Evolutionary conservation across 2,797 vertebrate genomes (phyloP).

Genomic region (Falco naumanni): DNA sequence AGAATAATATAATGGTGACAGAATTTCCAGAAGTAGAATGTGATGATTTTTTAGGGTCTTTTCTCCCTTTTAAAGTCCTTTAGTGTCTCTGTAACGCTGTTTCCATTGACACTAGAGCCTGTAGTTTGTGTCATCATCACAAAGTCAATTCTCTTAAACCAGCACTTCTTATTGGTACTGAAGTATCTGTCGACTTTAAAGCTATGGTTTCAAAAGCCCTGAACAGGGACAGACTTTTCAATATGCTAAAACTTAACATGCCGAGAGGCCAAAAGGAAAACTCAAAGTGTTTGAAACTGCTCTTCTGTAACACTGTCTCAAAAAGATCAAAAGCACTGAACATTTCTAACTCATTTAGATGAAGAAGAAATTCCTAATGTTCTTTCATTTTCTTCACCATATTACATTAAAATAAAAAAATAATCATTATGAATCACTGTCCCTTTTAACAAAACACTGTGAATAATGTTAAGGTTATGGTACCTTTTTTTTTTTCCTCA

Average conservation of each 20-base stretch:
- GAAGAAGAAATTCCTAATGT: not conserved
- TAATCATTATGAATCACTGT: not conserved
- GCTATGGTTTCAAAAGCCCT: not conserved
- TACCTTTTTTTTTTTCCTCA: conserved; percentile 20
- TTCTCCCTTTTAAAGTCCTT: not conserved
- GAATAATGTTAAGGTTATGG: conserved; percentile 30
- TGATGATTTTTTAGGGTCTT: not conserved
- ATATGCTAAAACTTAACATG: not conserved
- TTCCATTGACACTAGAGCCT: not conserved
- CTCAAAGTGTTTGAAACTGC: not conserved
- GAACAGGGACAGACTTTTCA: not conserved
- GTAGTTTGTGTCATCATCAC: not conserved
- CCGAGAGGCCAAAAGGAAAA: not conserved
- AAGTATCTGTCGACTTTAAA: not conserved
- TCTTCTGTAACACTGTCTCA: not conserved
- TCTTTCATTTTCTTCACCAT: not conserved
- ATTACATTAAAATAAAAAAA: not conserved
- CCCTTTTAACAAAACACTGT: not conserved
- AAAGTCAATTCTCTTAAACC: not conserved
- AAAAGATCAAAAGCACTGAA: not conserved
- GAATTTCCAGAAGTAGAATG: not conserved
- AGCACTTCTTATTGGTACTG: not conserved
- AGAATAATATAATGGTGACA: not conserved
- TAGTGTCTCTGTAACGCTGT: not conserved
- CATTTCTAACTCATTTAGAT: not conserved